A percentile compares a stretch with the other conserved stretches of the same genome.
These are phyloP conservation scores for Bambusicola thoracicus DNA, from an alignment of 2,113 vertebrate genomes.

Conservation along the genomic window DNA sequence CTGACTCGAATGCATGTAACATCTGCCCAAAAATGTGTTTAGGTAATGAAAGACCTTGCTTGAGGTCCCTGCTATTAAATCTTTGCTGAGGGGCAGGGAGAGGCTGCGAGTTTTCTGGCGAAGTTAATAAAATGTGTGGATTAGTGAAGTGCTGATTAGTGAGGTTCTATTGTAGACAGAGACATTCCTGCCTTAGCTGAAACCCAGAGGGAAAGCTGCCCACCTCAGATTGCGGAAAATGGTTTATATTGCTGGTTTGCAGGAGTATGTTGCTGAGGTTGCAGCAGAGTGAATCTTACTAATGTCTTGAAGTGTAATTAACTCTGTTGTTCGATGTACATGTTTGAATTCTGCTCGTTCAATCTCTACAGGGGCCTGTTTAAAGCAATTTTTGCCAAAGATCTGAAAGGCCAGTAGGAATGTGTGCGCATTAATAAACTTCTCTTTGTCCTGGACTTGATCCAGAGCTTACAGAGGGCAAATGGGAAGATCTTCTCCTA, in stretches of 20 bases:
- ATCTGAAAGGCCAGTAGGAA: conserved; percentile 52
- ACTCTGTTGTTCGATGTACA: conserved; percentile 59
- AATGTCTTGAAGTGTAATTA: conserved; percentile 57
- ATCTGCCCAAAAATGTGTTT: conserved; percentile 23
- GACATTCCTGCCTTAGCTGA: conserved; percentile 63
- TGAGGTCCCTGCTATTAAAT: conserved; percentile 63
- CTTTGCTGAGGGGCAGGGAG: conserved; percentile 63
- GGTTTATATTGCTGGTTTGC: conserved; percentile 56
- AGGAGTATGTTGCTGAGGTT: conserved; percentile 57
- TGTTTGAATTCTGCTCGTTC: conserved; percentile 57
- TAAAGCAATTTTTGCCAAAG: conserved; percentile 48
- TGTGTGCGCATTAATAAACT: conserved; percentile 60
- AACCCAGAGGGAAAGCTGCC: conserved; percentile 66
- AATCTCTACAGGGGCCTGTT: conserved; percentile 2
- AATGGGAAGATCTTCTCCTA: conserved; percentile 51
- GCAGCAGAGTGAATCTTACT: conserved; percentile 56
- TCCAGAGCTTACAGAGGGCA: conserved; percentile 59
- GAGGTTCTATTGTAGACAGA: conserved; percentile 64
- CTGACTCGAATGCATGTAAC: neutral
- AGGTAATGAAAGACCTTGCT: conserved; percentile 43
- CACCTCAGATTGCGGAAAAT: neutral
- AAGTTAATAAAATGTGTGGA: conserved; percentile 71
- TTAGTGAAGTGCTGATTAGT: conserved; percentile 70
- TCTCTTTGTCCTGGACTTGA: conserved; percentile 53
- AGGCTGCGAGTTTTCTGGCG: conserved; percentile 48